Base-by-base conservation (phyloP, 2,888 invertebrate species). In the Cephus pulcher region DNA sequence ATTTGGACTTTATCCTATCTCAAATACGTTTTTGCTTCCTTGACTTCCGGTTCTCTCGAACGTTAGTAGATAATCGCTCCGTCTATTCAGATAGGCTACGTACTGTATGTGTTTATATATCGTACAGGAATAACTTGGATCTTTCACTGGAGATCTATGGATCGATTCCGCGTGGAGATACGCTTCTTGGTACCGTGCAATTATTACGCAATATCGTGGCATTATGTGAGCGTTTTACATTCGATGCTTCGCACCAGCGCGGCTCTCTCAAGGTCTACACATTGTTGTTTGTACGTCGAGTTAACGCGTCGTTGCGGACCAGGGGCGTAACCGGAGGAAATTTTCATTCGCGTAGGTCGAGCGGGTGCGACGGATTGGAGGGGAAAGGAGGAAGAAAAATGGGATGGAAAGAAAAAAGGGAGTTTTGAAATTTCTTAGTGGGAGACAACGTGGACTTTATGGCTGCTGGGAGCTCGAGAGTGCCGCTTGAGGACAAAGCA, bases 211-310 rank as follows among this genome's bases (percentile, higher is more conserved):
- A 89, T 83, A 86, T 83, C 84, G 83, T 86, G 86, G 86, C 83
- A 85, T 88, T 87, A 85, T 86, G 87, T 84, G 85, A 87, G 82
- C 85, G 85, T 87, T 87, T 88, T 84, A 85, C 87, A 84, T 85
- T 83, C 86, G 89, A 87, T 86, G 87, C 87, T 87, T 88, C 88
- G 87, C 88, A 86, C 88, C 87, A 86, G 86, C 84, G 86, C 87
- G 82, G 85, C 2, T 32, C 71, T 87, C 87, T 88, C 89, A 89
- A 89, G 89, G 89, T 88, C 87, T 80, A 77, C 83, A 84, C 88
- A 89, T 88, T 89, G 87, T 89, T 88, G 86, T 88, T 88, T 86
- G 86, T 84, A 83, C 85, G 84, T 79, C 80, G 84, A 80, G 83
- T 88, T 86, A 88, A 82, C 84, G 82, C 82, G 83, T 84, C 84